Conservation (phyloP, 2,113 vertebrate species). For the Syngnathus typhle region DNA sequence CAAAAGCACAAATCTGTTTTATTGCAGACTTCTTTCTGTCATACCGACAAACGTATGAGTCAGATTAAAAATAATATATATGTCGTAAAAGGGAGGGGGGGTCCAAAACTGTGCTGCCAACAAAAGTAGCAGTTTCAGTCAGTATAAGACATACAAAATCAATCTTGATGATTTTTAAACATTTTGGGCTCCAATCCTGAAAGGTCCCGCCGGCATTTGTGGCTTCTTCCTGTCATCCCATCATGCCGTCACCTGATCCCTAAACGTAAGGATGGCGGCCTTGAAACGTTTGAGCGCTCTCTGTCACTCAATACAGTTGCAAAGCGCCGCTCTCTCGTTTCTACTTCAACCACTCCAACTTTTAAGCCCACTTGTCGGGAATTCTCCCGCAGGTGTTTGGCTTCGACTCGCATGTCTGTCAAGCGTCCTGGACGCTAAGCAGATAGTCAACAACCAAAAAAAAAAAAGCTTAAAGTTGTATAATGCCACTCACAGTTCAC, state of each 20-base stretch:
- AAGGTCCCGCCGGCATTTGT: neutral
- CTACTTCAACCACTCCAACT: conserved; percentile 1
- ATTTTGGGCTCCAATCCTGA: too few relatives aligned
- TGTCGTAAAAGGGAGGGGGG: too few relatives aligned
- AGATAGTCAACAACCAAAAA: too few relatives aligned
- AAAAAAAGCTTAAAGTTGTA: too few relatives aligned
- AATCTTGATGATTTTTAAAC: too few relatives aligned
- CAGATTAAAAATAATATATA: neutral
- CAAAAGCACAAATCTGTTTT: neutral
- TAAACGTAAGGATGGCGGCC: conserved; percentile 7
- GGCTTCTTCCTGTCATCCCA: neutral
- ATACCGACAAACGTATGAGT: neutral
- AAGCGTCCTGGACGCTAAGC: too few relatives aligned
- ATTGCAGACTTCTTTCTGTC: neutral
- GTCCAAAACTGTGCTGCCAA: too few relatives aligned
- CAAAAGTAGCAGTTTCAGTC: too few relatives aligned
- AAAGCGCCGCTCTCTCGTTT: conserved; percentile 13
- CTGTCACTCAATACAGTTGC: conserved; percentile 15
- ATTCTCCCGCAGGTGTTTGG: neutral
- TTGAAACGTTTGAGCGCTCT: conserved; percentile 25
- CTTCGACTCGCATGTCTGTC: too few relatives aligned
- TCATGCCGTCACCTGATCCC: neutral
- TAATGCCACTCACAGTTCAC: too few relatives aligned
- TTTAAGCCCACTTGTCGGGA: conserved; percentile 8
- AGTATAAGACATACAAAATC: too few relatives aligned